Evolutionary conservation across 2,888 invertebrate species (phyloP), one percentile per base, ranked within the genome.

Genomic region (Lysandra bellargus): DNA sequence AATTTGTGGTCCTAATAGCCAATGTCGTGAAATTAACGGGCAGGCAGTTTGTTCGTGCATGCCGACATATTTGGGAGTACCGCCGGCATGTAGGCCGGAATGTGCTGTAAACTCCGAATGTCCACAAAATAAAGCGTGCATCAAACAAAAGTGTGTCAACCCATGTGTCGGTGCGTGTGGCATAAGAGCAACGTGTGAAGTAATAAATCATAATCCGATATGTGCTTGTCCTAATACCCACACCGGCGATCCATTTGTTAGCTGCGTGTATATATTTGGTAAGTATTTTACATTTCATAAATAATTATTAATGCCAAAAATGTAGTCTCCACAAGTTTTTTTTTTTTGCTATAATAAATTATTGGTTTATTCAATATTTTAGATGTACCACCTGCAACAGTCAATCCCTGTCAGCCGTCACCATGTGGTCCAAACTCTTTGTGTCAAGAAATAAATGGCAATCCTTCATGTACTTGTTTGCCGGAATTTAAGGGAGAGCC

Each of bases 361-460:
- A n/a, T 14, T 30, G 6, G 5, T 23, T 44, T 33, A 17, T 60
- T 64, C 23, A 33, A 61, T 69, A 57, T 78, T 6, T 9, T 73
- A 93, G 93, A 84, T 86, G 82, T 86, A 78, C 88, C 89, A 12
- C 86, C 88, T 23, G 80, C 86, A 53, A 83, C 83, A 78, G 88
- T 95, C 78, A 96, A 97, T 85, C 97, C 97, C 5, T 98, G 98
- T 86, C 95, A 95, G 83, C 97, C 97, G 75, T 96, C 97, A 78
- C 98, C 97, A 0, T 98, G 98, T 87, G 98, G 98, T 23, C 96
- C 97, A 0, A 97, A 97, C 86, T 95, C 97, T 1, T 95, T 97
- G 86, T 98, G 97, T 85, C 95, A 95, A 86, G 95, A 96, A 81
- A 89, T 95, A 23, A 96, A 96, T 81, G 96, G 96, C 81, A 95